Percentiles rank a stretch among this genome's conserved stretches.
These are phyloP conservation scores for Platycheirus rosarum DNA, from an alignment of 2,888 invertebrate species.

Conservation along the genomic window DNA sequence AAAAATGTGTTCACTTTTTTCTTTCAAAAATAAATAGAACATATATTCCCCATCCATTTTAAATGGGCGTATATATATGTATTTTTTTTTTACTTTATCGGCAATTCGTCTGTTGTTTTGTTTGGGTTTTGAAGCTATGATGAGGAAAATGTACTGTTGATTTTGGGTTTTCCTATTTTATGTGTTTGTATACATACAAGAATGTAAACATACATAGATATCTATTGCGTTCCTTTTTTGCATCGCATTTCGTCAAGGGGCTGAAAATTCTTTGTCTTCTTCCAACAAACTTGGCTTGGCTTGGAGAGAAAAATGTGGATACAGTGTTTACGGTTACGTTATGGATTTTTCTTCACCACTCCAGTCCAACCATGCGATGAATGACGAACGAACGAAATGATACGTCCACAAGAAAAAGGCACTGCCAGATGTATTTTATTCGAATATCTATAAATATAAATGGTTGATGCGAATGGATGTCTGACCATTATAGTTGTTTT, in stretches of 20 bases:
- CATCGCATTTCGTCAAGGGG: neutral
- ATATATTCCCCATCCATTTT: neutral
- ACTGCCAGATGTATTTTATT: neutral
- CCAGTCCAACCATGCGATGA: neutral
- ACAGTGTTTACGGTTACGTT: neutral
- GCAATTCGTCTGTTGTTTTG: slow-evolving; percentile 2
- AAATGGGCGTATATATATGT: neutral
- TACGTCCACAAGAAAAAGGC: neutral
- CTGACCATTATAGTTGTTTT: neutral
- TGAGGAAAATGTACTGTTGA: neutral
- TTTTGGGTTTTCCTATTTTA: neutral
- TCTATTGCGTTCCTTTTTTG: neutral
- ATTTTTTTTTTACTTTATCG: neutral
- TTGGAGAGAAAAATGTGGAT: neutral
- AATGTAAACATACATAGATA: neutral
- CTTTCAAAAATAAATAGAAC: neutral
- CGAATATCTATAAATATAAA: no score
- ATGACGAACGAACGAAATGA: neutral
- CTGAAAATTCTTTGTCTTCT: neutral
- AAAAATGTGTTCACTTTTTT: slow-evolving; percentile 1
- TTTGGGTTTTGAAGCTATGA: neutral
- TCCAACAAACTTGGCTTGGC: neutral
- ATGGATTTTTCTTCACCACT: neutral
- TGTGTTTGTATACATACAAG: neutral
- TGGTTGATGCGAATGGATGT: no score